A percentile compares a stretch with the other conserved stretches of the same genome.
These are phyloP conservation scores for Phrynocephalus guinanensis DNA, from an alignment of 2,797 vertebrate genomes.

Conservation along the genomic window DNA sequence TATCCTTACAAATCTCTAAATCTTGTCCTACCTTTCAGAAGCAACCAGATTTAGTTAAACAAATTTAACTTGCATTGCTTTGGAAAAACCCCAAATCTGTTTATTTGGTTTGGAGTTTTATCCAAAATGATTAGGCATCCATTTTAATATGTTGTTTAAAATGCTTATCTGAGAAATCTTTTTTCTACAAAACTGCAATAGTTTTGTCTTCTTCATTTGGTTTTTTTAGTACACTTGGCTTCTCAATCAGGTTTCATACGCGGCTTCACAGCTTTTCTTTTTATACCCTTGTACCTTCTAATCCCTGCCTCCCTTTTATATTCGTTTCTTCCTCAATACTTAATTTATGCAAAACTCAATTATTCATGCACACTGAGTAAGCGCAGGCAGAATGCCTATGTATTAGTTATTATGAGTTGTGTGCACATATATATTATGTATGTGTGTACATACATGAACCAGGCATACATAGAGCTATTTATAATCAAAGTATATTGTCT, in stretches of 20 bases:
- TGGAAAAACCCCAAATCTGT: not conserved
- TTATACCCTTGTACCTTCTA: too few species aligned
- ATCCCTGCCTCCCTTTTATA: not conserved
- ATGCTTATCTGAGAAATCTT: not conserved
- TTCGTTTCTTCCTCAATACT: not conserved
- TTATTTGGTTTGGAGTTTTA: not conserved
- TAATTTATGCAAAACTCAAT: not conserved
- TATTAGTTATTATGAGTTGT: not conserved
- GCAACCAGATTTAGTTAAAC: not conserved
- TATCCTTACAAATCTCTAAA: not conserved
- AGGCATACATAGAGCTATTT: not conserved
- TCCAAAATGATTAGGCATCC: not conserved
- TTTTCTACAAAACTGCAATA: not conserved
- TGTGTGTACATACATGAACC: not conserved
- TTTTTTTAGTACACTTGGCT: not conserved
- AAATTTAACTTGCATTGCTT: not conserved
- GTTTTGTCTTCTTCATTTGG: not conserved
- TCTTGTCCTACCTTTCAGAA: not conserved
- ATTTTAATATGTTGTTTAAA: not conserved
- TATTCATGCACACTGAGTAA: not conserved
- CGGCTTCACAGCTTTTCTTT: not conserved
- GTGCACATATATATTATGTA: not conserved
- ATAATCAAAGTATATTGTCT: not conserved
- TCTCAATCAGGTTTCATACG: not conserved
- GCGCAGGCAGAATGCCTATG: not conserved